Base-by-base conservation (phyloP, 2,113 vertebrate species). In the Stercorarius parasiticus region DNA sequence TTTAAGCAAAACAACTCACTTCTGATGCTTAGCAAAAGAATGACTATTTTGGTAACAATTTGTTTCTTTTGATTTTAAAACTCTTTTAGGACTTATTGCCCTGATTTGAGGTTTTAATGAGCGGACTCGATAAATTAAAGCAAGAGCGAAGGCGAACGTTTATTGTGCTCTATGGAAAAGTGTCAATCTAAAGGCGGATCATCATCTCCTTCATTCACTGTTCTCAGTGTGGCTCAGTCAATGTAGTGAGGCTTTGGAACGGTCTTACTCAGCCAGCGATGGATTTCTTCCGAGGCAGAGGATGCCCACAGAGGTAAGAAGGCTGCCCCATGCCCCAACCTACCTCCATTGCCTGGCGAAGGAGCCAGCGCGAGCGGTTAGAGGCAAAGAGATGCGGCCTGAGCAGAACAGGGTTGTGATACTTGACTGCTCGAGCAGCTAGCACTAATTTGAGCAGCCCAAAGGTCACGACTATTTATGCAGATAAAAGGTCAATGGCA, bases 381-480 rank as follows among this genome's bases (percentile, higher is more conserved):
- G 50, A 81, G 50, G 92, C 53, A 73, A 38, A 34, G 79, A 85
- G 74, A 83, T 89, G 91, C 8, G 5, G 71, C 66, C 70, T 61
- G 61, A 73, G 86, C 67, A 92, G 50, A 67, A 53, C 45, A 67
- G 80, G 50, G 52, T 55, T 86, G 83, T 55, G 86, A 84, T 61
- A 90, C 84, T 92, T 45, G 83, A 64, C 80, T 93, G 94, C 80
- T 64, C 0, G 32, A 92, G 94, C 90, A 86, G 95, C 94, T 91
- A 59, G 61, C 96, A 92, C 92, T 95, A 97, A 95, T 97, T 95
- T 97, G 90, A 97, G 97, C 97, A 84, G 95, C 96, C 92, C 97
- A 97, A 97, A 97, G 96, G 97, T 97, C 95, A 97, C 11, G 3
- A 96, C 94, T 97, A 97, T 97, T 97, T 97, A 93, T 95, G 97